phyloP scores from a whole-genome alignment of 2,113 vertebrate genomes.

The Thinocorus orbignyianus region DNA sequence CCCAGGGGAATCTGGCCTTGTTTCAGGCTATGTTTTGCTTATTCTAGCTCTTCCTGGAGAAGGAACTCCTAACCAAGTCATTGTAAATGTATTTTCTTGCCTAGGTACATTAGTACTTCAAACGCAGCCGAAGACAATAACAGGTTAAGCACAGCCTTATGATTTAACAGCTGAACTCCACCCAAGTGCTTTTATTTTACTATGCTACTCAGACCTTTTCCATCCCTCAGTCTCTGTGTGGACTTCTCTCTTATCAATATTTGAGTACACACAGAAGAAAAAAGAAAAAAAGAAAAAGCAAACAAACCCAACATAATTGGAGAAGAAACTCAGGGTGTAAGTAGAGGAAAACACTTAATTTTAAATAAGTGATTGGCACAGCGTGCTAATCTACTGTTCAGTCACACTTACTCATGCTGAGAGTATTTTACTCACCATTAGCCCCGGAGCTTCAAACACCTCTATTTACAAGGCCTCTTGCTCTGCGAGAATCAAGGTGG shows the following conservation, averaged over 20 bases:
- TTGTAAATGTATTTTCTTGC: conserved; percentile 23
- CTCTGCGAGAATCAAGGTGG: not conserved
- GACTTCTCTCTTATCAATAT: not conserved
- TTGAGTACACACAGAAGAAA: not conserved
- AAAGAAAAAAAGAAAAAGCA: not conserved
- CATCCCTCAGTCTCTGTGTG: not conserved
- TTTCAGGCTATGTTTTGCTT: not conserved
- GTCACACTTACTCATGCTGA: not conserved
- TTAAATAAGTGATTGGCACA: not conserved
- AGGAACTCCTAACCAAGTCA: not conserved
- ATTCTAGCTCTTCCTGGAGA: conserved; percentile 15
- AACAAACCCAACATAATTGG: not conserved
- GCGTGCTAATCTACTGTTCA: not conserved
- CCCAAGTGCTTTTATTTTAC: conserved; percentile 6
- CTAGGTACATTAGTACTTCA: not conserved
- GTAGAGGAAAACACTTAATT: not conserved
- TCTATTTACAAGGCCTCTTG: not conserved
- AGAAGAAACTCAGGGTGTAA: not conserved
- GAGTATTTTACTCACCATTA: not conserved
- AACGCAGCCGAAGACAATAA: not conserved
- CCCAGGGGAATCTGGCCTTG: not conserved
- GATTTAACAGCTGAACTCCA: conserved; percentile 15
- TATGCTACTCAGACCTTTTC: not conserved
- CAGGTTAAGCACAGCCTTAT: not conserved
- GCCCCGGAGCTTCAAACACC: accelerated